Conservation (phyloP, 1,140 invertebrate species). For the Drosophila miranda region DNA sequence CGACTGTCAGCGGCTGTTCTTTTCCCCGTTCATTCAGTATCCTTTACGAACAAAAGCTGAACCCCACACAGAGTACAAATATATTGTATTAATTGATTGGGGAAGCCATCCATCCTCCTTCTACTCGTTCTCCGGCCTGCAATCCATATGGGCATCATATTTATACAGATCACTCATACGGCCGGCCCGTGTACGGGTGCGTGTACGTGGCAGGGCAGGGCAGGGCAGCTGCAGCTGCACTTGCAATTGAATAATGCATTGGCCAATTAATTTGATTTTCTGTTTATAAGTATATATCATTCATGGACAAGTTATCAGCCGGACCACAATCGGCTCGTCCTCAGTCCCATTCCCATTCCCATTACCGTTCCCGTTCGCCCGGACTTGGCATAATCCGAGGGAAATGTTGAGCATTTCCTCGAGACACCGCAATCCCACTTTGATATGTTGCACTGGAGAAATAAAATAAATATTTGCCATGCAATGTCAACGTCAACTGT, state of each 20-base stretch:
- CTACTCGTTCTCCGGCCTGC: neutral
- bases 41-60: constrained; percentile 9
- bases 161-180: too few relatives aligned
- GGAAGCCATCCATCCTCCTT: constrained; percentile 8
- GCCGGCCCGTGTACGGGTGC: too few relatives aligned
- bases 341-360: too few relatives aligned
- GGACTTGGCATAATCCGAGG: neutral
- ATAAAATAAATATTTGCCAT: constrained; percentile 53
- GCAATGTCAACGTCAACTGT: too few relatives aligned
- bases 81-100: constrained; percentile 58
- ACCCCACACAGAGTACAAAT: neutral
- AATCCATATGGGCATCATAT: too few relatives aligned
- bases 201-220: too few relatives aligned
- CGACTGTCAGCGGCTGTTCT: constrained; percentile 19
- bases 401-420: neutral
- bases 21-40: constrained; percentile 24
- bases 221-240: neutral
- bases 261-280: constrained; percentile 45
- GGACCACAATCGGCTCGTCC: too few relatives aligned
- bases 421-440: neutral
- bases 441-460: constrained; percentile 4
- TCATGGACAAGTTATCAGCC: constrained; percentile 3
- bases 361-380: too few relatives aligned
- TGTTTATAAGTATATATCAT: constrained; percentile 32
- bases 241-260: constrained; percentile 42